These are phyloP conservation scores for Aphaenogaster rudis DNA, from an alignment of 1,140 invertebrate species.

Conservation along the genomic window DNA sequence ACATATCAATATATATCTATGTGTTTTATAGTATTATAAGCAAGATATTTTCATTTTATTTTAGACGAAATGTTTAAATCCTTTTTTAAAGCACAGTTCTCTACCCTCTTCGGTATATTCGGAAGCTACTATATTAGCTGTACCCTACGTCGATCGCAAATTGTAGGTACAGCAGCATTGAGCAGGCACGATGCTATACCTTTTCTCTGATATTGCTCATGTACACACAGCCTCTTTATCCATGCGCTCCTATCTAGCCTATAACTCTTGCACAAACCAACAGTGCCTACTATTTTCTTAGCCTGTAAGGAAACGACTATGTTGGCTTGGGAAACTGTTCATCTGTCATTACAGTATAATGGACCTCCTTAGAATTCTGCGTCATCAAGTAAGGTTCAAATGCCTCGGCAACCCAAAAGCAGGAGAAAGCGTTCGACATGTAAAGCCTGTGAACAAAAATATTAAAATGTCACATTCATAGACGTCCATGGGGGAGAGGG, in stretches of 20 bases:
- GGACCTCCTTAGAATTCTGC: constrained; percentile 74
- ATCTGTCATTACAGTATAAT: constrained; percentile 83
- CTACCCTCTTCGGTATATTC: constrained; percentile 87
- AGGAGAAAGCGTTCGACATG: constrained; percentile 86
- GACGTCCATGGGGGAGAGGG: too few species aligned
- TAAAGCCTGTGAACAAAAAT: constrained; percentile 80
- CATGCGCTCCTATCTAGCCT: constrained; percentile 86
- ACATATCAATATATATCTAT: too few species aligned
- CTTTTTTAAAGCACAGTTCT: constrained; percentile 87
- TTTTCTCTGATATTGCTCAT: constrained; percentile 84
- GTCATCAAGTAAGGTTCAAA: constrained; percentile 81
- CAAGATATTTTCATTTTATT: too few species aligned
- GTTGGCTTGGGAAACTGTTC: constrained; percentile 80
- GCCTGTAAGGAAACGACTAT: constrained; percentile 78
- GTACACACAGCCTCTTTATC: constrained; percentile 87
- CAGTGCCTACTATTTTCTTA: constrained; percentile 86
- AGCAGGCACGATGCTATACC: constrained; percentile 85
- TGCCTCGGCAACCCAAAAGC: constrained; percentile 87
- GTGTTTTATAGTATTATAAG: too few species aligned
- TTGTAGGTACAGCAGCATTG: constrained; percentile 83
- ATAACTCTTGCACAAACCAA: constrained; percentile 84
- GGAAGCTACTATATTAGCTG: constrained; percentile 85
- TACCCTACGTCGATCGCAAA: constrained; percentile 87
- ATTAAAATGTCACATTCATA: background rate
- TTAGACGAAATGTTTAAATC: constrained; percentile 84